Evolutionary conservation across 2,888 invertebrate genomes (phyloP), one percentile per base, ranked within the genome.

Genomic region (Leucozona laternaria): DNA sequence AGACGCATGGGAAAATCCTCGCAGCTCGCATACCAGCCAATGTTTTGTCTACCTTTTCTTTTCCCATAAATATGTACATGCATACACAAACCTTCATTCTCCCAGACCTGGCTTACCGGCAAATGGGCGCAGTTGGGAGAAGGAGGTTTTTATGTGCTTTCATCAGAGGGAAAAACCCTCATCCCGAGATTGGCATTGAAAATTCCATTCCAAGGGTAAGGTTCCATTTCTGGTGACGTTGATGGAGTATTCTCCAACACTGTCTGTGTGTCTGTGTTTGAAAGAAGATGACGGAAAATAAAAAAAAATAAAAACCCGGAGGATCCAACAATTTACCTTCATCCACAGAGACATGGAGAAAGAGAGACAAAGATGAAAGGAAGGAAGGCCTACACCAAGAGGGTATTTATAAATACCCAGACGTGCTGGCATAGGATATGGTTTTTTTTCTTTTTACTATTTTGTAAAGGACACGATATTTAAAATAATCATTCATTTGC

Each of bases 1-100:
- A 82, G 79, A 83, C 82, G 76, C 83, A 79, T 81, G 76, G 88
- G 79, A 83, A 88, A 84, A 73, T 83, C 88, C 83, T 62, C 77
- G 25, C 83, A 31, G 75, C 40, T 40, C 5, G 4, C 40, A 40
- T 40, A 40, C 68, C 25, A 43, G 22, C 22, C 40, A 50, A 45
- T 34, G 62, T 76, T 57, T n/a, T 66, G 57, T 77, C 64, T 62
- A 66, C 55, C 53, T 68, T 68, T 64, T 31, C 43, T 57, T 50
- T 55, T 58, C 11, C n/a, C 60, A 78, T 13, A n/a, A n/a, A n/a
- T n/a, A n/a, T n/a, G n/a, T n/a, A n/a, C n/a, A n/a, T n/a, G n/a
- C n/a, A 66, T 45, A 79, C 45, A 72, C 13, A 62, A 75, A 20
- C n/a, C 31, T n/a, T 25, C 45, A 28, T 48, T 13, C 28, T 31